Evolutionary conservation across 2,888 invertebrate genomes (phyloP), one percentile per base, ranked within the genome.

Genomic region (Diabrotica balteata): DNA sequence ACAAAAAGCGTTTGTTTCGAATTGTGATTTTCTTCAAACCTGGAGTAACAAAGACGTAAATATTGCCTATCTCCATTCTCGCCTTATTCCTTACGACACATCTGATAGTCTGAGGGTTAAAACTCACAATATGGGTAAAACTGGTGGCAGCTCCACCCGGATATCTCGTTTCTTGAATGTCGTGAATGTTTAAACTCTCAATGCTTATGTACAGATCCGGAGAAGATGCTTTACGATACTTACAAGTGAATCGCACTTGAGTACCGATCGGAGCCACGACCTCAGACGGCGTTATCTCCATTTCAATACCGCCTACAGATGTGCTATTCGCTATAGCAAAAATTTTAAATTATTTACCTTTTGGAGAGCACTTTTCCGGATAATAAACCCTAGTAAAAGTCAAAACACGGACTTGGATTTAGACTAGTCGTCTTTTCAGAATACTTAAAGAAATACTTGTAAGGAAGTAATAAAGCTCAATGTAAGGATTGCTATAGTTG

Each of bases 241-340:
- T 85, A 81, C 88, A 88, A 69, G 81, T 84, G 78, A 88, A 85
- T 69, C 75, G 76, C 68, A 87, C 82, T 71, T 78, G 72, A 57
- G 81, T 78, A 67, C 85, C 84, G 52, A 84, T 80, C 52, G 82
- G 79, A 53, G 83, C 83, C 54, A 77, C 76, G 60, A 84, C 83
- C 72, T 80, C 82, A 74, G 85, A 80, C 46, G 88, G 88, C 66
- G 80, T 83, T 78, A 87, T 81, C 80, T 85, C 85, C 83, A 87
- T 71, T 71, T 74, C 74, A 57, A 75, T 63, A 73, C 73, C 73
- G 52, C 66, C 65, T 71, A 46, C 53, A 47, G 52, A n/a, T 46
- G 60, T 62, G 62, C 46, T 65, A 55, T 61, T 64, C 22, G 61
- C 68, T 68, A 61, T 54, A 64, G 58, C 50, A 55, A 55, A 63